Base-by-base conservation (phyloP, 2,888 invertebrate genomes). In the Autographa gamma region DNA sequence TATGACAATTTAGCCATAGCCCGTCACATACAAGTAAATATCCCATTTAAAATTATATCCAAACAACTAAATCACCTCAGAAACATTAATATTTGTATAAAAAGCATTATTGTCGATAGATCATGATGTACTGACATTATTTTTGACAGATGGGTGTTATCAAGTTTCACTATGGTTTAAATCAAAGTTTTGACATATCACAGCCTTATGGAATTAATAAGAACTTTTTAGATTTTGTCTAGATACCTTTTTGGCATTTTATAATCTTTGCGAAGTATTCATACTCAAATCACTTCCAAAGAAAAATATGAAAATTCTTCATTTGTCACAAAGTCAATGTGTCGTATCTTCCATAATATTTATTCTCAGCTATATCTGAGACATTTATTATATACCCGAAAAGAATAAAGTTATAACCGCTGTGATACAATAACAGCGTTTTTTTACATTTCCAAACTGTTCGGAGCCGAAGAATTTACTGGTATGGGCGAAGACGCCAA, bases 1-100 rank as follows among this genome's bases (percentile, higher is more conserved):
- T 88, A 93, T 72, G 81, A 74, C 48, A 82, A 62, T 84, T 89
- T 93, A 83, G 91, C 88, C 94, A 93, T 93, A 85, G 82, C 87
- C 86, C 81, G 76, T 77, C 66, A 75, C 64, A 74, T 67, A 48
- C 65, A 79, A 78, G 73, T 76, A 81, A 80, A 85, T 74, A 81
- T 81, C 72, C 85, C 89, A 90, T 92, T 85, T 86, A 90, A 88
- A 86, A 81, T 61, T 64, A 16, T 79, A 74, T 76, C 64, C 59
- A 80, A 80, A 77, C 58, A 71, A 77, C 73, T 79, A 81, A 83
- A 82, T 77, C 73, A 81, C 72, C 68, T 85, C 77, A 74, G 71
- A 85, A 89, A 87, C 77, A 75, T 80, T 82, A 79, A 86, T 79
- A 87, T 72, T 78, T 68, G 68, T 79, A 76, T 82, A 80, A 81